Conservation (phyloP, 2,888 invertebrate genomes). For the Hololepta plana region DNA sequence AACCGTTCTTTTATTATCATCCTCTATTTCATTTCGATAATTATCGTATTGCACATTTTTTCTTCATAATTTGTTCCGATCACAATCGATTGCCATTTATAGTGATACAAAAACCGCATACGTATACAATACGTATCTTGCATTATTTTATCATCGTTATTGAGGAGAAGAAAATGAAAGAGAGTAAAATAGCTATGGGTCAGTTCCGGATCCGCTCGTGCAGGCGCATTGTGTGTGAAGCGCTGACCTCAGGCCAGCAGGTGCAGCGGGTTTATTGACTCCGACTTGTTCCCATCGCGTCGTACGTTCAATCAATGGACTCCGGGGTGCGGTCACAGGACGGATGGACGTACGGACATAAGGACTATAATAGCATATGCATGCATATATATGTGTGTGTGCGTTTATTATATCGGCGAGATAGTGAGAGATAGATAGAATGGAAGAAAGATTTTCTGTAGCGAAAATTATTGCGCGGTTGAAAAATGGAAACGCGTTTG, state of each 20-base stretch:
- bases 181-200: too few species aligned
- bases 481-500: conserved; percentile 28
- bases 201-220: conserved; percentile 14
- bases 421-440: too few species aligned
- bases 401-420: not conserved
- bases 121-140: too few species aligned
- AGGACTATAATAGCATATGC: not conserved
- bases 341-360: conserved; percentile 7
- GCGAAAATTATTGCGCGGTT: conserved; percentile 19
- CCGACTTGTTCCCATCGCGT: conserved; percentile 17
- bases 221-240: too few species aligned
- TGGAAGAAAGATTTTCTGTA: conserved; percentile 1
- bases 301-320: conserved; percentile 16
- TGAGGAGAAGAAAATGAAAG: too few species aligned
- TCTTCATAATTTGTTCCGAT: too few species aligned
- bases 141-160: too few species aligned
- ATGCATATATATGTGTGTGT: not conserved
- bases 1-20: too few species aligned
- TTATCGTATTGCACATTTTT: too few species aligned
- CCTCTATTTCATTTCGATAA: too few species aligned
- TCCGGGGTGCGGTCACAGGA: conserved; percentile 15
- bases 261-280: conserved; percentile 31
- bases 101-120: too few species aligned
- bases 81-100: too few species aligned
- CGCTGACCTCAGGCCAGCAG: conserved; percentile 27